Evolutionary conservation across 1,140 invertebrate genomes (phyloP).

Genomic region (Adoxophyes honmai): DNA sequence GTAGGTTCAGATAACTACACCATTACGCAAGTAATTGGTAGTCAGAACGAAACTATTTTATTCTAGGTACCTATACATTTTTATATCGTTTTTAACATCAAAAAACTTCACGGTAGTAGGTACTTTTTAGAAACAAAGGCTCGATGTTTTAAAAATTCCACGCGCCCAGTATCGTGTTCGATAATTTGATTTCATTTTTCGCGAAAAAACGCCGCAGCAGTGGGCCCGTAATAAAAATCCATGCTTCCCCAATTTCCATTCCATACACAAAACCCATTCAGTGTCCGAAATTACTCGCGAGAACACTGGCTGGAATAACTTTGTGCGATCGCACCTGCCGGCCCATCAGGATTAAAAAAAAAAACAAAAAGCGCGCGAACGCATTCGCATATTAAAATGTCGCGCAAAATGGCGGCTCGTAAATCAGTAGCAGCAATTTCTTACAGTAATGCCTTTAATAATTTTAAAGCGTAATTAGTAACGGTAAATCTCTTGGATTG

Average conservation of each 20-base stretch:
- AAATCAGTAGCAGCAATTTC: constrained; percentile 69
- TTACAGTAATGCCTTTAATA: constrained; percentile 61
- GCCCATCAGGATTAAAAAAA: constrained; percentile 53
- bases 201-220: constrained; percentile 8
- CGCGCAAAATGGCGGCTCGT: constrained; percentile 62
- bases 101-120: no score
- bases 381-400: constrained; percentile 60
- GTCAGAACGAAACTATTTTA: no score
- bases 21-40: no score
- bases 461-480: constrained; percentile 72
- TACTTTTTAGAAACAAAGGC: neutral
- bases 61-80: no score
- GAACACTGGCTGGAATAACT: constrained; percentile 51
- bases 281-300: constrained; percentile 50
- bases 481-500: constrained; percentile 47
- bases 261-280: constrained; percentile 51
- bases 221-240: constrained; percentile 35
- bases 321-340: constrained; percentile 57
- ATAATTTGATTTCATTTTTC: constrained; percentile 15
- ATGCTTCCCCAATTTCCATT: constrained; percentile 39
- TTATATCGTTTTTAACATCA: no score
- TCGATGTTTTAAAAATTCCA: constrained; percentile 8
- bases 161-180: constrained; percentile 4
- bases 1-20: no score
- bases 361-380: constrained; percentile 46